A percentile compares a stretch with the other conserved stretches of the same genome.
Evolutionary conservation across 2,113 vertebrate genomes (phyloP).

Genomic region (Lanius collurio): DNA sequence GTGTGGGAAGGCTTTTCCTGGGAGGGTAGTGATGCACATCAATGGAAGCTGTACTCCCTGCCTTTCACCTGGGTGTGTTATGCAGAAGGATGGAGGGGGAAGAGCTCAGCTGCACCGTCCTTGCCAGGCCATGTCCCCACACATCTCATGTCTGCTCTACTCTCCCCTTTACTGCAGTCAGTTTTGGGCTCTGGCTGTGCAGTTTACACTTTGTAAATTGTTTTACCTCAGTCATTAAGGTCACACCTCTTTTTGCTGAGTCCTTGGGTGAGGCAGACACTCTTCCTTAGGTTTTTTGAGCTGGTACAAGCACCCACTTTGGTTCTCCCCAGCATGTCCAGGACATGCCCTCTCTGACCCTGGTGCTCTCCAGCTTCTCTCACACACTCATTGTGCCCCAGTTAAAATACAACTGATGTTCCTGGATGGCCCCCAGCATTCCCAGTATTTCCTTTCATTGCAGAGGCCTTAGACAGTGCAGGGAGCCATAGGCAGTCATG

Average conservation of each 20-base stretch:
- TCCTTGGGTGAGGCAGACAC: accelerated
- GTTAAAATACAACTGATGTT: background rate
- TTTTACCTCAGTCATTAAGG: background rate
- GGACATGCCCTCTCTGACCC: background rate
- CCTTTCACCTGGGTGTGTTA: background rate
- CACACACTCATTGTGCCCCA: background rate
- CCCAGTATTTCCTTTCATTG: background rate
- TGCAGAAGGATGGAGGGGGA: background rate
- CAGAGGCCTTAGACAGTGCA: background rate
- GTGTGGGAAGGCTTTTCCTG: background rate
- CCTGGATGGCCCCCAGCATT: background rate
- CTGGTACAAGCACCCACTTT: background rate
- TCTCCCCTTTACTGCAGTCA: background rate
- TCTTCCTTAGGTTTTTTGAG: background rate
- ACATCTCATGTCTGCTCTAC: background rate
- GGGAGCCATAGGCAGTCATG: background rate
- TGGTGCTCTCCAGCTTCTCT: background rate
- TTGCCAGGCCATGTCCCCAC: background rate
- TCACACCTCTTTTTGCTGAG: background rate
- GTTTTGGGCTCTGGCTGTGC: background rate
- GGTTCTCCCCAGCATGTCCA: background rate
- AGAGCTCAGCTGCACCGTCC: background rate
- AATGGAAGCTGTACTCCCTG: background rate
- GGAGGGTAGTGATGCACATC: background rate
- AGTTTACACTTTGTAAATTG: background rate